Conservation (phyloP, 2,888 invertebrate species). For the Agriotes lineatus region DNA sequence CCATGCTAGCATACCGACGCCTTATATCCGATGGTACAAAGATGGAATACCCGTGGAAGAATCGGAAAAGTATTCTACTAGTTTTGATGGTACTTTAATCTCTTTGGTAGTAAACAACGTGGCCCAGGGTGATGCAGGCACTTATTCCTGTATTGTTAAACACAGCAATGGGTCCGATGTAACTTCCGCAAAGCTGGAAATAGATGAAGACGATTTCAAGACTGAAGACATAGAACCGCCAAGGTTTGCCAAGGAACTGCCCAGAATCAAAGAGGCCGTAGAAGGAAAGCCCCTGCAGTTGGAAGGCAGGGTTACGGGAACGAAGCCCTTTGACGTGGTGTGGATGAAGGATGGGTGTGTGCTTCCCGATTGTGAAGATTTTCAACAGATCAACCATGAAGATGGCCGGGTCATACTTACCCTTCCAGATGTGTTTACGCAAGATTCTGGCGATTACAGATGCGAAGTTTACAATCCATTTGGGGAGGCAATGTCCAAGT, state of each 20-base stretch:
- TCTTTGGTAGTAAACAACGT: conserved; percentile 70
- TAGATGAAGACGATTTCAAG: conserved; percentile 64
- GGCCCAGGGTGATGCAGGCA: conserved; percentile 73
- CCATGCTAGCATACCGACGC: conserved; percentile 70
- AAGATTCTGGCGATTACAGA: conserved; percentile 77
- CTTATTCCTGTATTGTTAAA: conserved; percentile 74
- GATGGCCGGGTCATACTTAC: conserved; percentile 71
- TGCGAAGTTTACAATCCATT: conserved; percentile 75
- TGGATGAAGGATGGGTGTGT: conserved; percentile 77
- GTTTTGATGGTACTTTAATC: conserved; percentile 67
- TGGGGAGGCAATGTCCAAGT: conserved; percentile 72
- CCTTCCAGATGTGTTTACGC: conserved; percentile 71
- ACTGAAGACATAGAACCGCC: conserved; percentile 65
- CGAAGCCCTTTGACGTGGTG: conserved; percentile 71
- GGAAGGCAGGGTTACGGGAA: conserved; percentile 69
- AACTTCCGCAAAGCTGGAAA: conserved; percentile 67
- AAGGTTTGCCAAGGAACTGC: conserved; percentile 68
- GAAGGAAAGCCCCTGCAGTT: conserved; percentile 74
- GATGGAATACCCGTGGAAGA: conserved; percentile 62
- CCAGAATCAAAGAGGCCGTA: conserved; percentile 64
- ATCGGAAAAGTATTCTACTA: conserved; percentile 63
- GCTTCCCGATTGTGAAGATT: conserved; percentile 73
- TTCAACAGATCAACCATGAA: conserved; percentile 69
- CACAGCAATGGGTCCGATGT: conserved; percentile 69
- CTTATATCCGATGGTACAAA: conserved; percentile 68